A percentile compares a stretch with the other conserved stretches of the same genome.
Conservation (phyloP, 2,797 vertebrate species). For the Xenopus petersii region DNA sequence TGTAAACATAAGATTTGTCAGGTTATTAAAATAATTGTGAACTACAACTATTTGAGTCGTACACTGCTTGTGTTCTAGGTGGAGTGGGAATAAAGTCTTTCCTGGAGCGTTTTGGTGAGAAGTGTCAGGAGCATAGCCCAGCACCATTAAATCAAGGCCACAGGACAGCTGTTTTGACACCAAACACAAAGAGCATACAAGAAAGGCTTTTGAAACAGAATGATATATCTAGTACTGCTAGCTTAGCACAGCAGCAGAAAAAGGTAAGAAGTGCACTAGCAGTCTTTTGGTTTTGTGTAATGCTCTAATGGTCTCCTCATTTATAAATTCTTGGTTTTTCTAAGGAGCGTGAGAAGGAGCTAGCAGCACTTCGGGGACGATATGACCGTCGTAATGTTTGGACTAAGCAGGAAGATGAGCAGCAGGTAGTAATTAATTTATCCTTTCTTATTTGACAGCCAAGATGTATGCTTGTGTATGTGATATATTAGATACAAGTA, state of each 20-base stretch:
- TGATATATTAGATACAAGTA: too few species aligned
- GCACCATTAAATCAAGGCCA: slow-evolving; percentile 52
- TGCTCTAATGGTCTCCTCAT: not conserved
- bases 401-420: slow-evolving; percentile 57
- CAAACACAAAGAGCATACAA: slow-evolving; percentile 81
- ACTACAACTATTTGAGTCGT: too few species aligned
- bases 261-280: slow-evolving; percentile 59
- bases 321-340: not conserved
- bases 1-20: not conserved
- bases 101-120: slow-evolving; percentile 87
- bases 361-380: slow-evolving; percentile 80
- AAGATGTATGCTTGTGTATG: too few species aligned
- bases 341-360: slow-evolving; percentile 88
- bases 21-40: too few species aligned
- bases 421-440: slow-evolving; percentile 56
- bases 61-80: slow-evolving; percentile 53
- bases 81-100: slow-evolving; percentile 82
- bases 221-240: slow-evolving; percentile 76
- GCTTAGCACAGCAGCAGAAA: slow-evolving; percentile 80
- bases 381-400: slow-evolving; percentile 79
- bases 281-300: not conserved
- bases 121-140: slow-evolving; percentile 76
- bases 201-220: slow-evolving; percentile 77
- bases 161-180: slow-evolving; percentile 63
- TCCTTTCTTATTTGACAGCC: too few species aligned